A percentile compares a stretch with the other conserved stretches of the same genome.
Evolutionary conservation across 2,113 vertebrate species (phyloP).

Genomic region (Phycodurus eques): DNA sequence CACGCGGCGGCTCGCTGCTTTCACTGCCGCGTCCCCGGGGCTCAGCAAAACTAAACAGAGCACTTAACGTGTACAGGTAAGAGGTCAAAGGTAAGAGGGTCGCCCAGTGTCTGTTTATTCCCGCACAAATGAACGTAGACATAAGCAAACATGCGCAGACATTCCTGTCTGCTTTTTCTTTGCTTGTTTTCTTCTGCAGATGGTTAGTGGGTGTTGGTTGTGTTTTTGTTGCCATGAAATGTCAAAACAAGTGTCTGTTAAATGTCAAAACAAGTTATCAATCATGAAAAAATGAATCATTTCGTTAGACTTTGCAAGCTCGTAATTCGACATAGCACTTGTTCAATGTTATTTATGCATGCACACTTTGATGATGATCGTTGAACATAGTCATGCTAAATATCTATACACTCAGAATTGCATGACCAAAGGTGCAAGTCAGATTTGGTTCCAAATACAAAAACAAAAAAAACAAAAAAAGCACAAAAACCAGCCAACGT

Average conservation of each 20-base stretch:
- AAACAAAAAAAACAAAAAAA: too few species aligned
- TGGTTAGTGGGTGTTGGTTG: not conserved
- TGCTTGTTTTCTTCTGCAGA: not conserved
- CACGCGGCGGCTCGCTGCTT: conserved; percentile 47
- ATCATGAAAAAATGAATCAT: not conserved
- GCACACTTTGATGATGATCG: not conserved
- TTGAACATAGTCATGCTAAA: too few species aligned
- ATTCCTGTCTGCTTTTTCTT: not conserved
- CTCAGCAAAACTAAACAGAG: conserved; percentile 60
- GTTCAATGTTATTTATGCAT: not conserved
- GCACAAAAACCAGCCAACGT: too few species aligned
- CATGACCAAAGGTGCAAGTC: too few species aligned
- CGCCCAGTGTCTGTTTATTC: conserved; percentile 46
- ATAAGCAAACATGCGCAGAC: conserved; percentile 37
- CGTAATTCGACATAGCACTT: not conserved
- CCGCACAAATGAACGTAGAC: conserved; percentile 38
- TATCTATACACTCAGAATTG: too few species aligned
- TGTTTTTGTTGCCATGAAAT: not conserved
- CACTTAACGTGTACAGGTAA: conserved; percentile 65
- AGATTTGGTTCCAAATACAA: too few species aligned
- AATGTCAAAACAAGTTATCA: conserved; percentile 3
- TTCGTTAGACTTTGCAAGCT: not conserved
- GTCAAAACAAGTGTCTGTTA: not conserved
- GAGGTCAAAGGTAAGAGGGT: conserved; percentile 47
- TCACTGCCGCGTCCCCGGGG: conserved; percentile 57